Evolutionary conservation across 2,113 vertebrate species (phyloP), one percentile per base, ranked within the genome.

Genomic region (Puffinus mauretanicus): DNA sequence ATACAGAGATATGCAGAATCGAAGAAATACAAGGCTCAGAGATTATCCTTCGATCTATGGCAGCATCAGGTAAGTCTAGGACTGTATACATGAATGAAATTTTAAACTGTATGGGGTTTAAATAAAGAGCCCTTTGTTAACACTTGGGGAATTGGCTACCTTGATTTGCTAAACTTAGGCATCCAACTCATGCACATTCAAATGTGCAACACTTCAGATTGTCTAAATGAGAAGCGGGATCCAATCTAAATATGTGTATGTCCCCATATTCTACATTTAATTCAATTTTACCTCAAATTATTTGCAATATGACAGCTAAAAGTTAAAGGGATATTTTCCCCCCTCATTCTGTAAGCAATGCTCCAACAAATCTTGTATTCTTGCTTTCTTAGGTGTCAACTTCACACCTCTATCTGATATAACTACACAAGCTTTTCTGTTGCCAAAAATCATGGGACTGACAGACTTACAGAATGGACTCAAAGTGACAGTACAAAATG

Each of bases 401-500:
- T 55, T 94, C 80, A 91, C 72, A 51, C 7, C 46, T 92, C 55
- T 60, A 7, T 40, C 60, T 92, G 72, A 77, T 61, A n/a, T 5
- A 93, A 40, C 24, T 57, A 75, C 25, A 76, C 19, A 79, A 94
- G 70, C 8, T 76, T 78, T 90, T 84, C 86, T 66, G 32, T 36
- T 91, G 64, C 77, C 69, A 89, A 79, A 93, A 94, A 67, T 72
- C 81, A n/a, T 7, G 27, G 52, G 40, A 75, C 34, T 91, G 94
- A 79, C 83, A 92, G 76, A 42, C 40, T 65, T 61, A 40, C 12
- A 89, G 54, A 92, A 73, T 4, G 54, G 80, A 79, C 49, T 72
- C 57, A 58, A 67, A 91, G 55, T 47, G 69, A 86, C 82, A 79
- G 73, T 57, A 93, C 83, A 93, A 94, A 95, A 93, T 8, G 20